Base-by-base conservation (phyloP, 2,113 vertebrate species). In the Otis tarda region DNA sequence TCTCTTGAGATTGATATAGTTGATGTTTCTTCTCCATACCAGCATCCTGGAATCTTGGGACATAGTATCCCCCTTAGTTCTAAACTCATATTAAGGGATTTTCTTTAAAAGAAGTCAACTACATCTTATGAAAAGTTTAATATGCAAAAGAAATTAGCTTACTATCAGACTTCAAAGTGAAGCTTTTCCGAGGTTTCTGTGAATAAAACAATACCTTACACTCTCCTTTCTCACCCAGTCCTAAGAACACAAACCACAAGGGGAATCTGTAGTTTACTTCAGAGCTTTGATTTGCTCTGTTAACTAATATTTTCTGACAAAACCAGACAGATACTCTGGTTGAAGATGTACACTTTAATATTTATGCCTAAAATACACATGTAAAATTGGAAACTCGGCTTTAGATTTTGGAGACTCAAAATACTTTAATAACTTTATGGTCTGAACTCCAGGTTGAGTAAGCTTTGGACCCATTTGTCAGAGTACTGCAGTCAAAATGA, bases 161-260 rank as follows among this genome's bases (percentile, higher is more conserved):
- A 30, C 27, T 33, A 8, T 60, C 3, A 41, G 16, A 41, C 9
- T 33, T 53, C 9, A 53, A 64, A 67, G 9, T 37, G 12, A 88
- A 79, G 8, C 0, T 59, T 82, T 87, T 12, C 27, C 2, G 12
- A 55, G 4, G 8, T 59, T 88, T 64, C 20, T 52, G 12, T 25
- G 16, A 23, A 11, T 73, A 43, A 69, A 81, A 78, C 14, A 52
- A 2, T 43, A 70, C 2, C 6, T 93, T 87, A 37, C 10, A 71
- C 15, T 2, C 4, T 80, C 6, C 4, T 82, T 80, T 73, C 39
- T 3, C 1, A 31, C 41, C 49, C 1, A 2, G 6, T 71, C 12
- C 41, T 64, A 41, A 37, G 45, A 83, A 83, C 6, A 39, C 4
- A 64, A 79, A 73, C 22, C 13, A 24, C 7, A 24, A 39, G 3